Conservation (phyloP, 2,888 invertebrate genomes). For the Volucella inanis region DNA sequence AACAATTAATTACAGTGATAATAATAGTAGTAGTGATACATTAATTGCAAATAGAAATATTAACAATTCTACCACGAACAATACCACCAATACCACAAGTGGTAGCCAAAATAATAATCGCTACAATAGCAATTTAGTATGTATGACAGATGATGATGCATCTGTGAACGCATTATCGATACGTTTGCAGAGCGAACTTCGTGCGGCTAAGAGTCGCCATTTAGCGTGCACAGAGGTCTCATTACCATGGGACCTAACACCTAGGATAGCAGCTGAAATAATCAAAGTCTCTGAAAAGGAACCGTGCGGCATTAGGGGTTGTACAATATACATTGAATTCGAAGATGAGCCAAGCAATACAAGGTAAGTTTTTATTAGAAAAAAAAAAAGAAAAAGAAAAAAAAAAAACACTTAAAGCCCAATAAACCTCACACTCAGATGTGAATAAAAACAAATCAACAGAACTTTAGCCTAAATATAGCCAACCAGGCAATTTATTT, state of each 20-base stretch:
- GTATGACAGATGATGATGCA: conserved; percentile 78
- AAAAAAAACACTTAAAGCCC: background rate
- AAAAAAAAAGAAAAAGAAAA: background rate
- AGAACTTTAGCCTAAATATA: conserved; percentile 36
- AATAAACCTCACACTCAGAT: background rate
- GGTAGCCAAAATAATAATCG: conserved; percentile 73
- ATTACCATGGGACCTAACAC: conserved; percentile 91
- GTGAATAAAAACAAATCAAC: background rate
- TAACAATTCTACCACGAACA: conserved; percentile 74
- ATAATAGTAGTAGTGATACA: conserved; percentile 64
- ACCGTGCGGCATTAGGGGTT: conserved; percentile 94
- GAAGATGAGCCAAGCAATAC: conserved; percentile 87
- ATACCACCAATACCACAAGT: conserved; percentile 76
- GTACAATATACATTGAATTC: conserved; percentile 92
- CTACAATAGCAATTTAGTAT: conserved; percentile 72
- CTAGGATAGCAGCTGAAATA: conserved; percentile 90
- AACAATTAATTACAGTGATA: conserved; percentile 73
- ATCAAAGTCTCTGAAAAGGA: conserved; percentile 93
- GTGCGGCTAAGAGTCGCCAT: conserved; percentile 91
- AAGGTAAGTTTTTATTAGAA: conserved; percentile 80
- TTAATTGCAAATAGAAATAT: conserved; percentile 60
- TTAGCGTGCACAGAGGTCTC: conserved; percentile 93
- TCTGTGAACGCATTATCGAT: conserved; percentile 86
- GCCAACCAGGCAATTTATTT: conserved; percentile 40
- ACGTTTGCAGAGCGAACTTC: conserved; percentile 90